Conservation (phyloP, 2,797 vertebrate species). For the Enoplosus armatus region DNA sequence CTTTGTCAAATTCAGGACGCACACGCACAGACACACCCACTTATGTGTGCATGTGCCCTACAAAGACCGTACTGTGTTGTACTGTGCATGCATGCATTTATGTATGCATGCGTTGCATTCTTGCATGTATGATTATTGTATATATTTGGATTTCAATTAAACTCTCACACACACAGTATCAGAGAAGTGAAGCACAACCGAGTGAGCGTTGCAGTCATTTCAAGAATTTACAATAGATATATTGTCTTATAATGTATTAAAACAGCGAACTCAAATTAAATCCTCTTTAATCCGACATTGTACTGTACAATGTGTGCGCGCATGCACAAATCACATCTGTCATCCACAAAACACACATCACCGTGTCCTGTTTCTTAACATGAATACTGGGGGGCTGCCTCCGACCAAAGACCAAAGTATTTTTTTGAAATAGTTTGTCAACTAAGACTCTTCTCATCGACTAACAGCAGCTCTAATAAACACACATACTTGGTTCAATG, state of each 20-base stretch:
- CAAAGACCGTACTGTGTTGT: not conserved
- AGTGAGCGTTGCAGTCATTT: slow-evolving; percentile 16
- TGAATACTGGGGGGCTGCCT: too few relatives aligned
- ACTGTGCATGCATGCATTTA: not conserved
- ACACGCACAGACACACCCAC: not conserved
- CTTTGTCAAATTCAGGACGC: slow-evolving; percentile 13
- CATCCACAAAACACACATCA: slow-evolving; percentile 2
- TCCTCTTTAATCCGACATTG: slow-evolving; percentile 78
- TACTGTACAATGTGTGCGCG: slow-evolving; percentile 17
- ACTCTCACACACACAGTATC: not conserved
- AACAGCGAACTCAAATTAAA: slow-evolving; percentile 73
- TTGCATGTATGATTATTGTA: not conserved
- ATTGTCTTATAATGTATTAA: slow-evolving; percentile 55
- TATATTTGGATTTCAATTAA: not conserved
- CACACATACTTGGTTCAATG: too few relatives aligned
- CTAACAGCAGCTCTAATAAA: too few relatives aligned
- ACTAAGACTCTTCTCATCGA: too few relatives aligned
- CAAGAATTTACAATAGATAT: slow-evolving; percentile 26
- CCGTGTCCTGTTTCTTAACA: not conserved
- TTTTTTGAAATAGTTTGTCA: too few relatives aligned
- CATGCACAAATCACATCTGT: slow-evolving; percentile 48
- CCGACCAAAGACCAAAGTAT: too few relatives aligned
- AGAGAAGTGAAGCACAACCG: not conserved
- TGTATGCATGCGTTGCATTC: not conserved
- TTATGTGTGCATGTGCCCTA: not conserved